phyloP scores from a whole-genome alignment of 2,888 invertebrate genomes.

The Carcina quercana region DNA sequence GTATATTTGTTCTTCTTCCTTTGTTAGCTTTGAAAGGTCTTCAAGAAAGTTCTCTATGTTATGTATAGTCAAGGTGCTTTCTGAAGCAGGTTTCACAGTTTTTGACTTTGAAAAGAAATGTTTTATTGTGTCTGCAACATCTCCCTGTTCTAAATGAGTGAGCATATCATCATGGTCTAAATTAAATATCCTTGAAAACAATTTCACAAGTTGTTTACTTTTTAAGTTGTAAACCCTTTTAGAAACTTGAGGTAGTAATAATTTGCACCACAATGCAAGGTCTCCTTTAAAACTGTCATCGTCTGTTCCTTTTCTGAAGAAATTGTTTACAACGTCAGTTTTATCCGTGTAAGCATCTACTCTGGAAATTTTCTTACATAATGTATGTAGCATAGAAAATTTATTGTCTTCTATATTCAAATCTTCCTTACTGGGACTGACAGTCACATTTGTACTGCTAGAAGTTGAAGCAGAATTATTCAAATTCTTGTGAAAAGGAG shows the following conservation, averaged over 20 bases:
- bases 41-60: conserved; percentile 86
- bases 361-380: conserved; percentile 86
- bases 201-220: conserved; percentile 91
- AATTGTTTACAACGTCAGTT: conserved; percentile 80
- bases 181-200: conserved; percentile 87
- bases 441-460: conserved; percentile 11
- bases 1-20: conserved; percentile 89
- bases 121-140: conserved; percentile 90
- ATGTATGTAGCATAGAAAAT: conserved; percentile 83
- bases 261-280: conserved; percentile 84
- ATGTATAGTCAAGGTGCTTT: conserved; percentile 82
- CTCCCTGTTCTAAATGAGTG: conserved; percentile 90
- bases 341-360: conserved; percentile 88
- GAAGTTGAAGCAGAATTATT: conserved; percentile 8
- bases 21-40: conserved; percentile 82
- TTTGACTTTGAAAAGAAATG: conserved; percentile 82
- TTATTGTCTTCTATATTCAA: conserved; percentile 76
- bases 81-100: conserved; percentile 72
- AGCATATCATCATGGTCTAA: conserved; percentile 87
- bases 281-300: conserved; percentile 84
- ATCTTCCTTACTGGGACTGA: conserved; percentile 16
- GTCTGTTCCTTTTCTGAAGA: conserved; percentile 77
- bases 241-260: conserved; percentile 86
- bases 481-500: conserved; percentile 5
- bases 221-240: conserved; percentile 94